Evolutionary conservation across 2,113 vertebrate genomes (phyloP), one percentile per base, ranked within the genome.

Genomic region (Etia nguti): DNA sequence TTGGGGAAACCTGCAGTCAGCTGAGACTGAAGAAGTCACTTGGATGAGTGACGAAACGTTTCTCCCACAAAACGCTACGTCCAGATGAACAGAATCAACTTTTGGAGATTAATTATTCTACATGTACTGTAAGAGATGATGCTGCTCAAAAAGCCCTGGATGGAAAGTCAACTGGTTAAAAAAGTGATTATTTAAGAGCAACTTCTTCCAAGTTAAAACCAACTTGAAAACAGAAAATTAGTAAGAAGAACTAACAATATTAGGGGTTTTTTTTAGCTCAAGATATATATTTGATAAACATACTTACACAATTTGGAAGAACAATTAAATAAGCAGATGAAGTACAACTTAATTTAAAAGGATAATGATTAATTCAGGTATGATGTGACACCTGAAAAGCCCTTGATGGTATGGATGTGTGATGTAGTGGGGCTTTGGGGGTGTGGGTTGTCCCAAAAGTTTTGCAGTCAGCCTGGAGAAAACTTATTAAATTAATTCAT

Each of bases 401-500:
- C 31, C 34, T 29, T 26, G 54, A 65, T 79, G 81, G 75, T 15
- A 15, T 16, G 7, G 2, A 8, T 48, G 24, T 82, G 59, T 54
- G 41, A 57, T 16, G 41, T 20, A 77, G 36, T 77, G 26, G 38
- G n/a, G 26, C 29, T 85, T 55, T 62, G 46, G 8, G 31, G 38
- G 18, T 43, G 24, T 5, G 43, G 70, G 13, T 24, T 82, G 57
- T 87, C 88, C 90, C 80, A 65, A 80, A 90, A n/a, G 88, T 92
- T 88, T 89, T 59, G 52, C 75, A 83, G 15, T 29, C 10, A 85
- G 82, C 68, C 79, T 48, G 10, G 62, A 86, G 89, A 91, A 86
- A 90, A 86, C 26, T 82, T 86, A 89, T 90, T 90, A 93, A 94
- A 95, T 94, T 10, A 95, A 92, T 92, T 79, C 50, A 87, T 87